Evolutionary conservation across 2,113 vertebrate genomes (phyloP), one percentile per base, ranked within the genome.

Genomic region (Aythya baeri): DNA sequence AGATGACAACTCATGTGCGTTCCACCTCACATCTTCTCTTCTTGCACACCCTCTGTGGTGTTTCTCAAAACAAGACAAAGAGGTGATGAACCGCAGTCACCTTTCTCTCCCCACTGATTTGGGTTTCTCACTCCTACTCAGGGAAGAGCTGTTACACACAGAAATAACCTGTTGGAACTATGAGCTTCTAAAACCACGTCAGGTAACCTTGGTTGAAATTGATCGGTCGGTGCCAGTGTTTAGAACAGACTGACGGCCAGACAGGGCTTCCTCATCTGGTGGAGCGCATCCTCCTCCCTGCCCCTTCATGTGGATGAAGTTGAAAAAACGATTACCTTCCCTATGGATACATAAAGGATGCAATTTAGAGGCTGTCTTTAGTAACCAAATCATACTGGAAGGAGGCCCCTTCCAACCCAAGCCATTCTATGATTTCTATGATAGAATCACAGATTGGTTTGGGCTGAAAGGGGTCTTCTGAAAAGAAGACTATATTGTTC

Each of bases 31-130:
- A 0, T 36, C 34, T 32, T 44, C 29, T 68, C 12, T 62, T 11
- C 31, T 65, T 62, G 32, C 5, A 34, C 29, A 23, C 17, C 12
- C 11, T 32, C 3, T 63, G 36, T 3, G 0, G 0, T 49, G 27
- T 29, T 83, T 49, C 71, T 76, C 44, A 83, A 72, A 87, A 62
- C 18, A 82, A 76, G 58, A 52, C 18, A 15, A 83, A 74, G 9
- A 73, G 3, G 4, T 43, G 72, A 44, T 16, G n/a, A 89, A 58
- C 26, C 32, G 26, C 1, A 4, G 55, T 4, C 11, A 67, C 52
- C n/a, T 54, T 70, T 43, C 59, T 15, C n/a, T 77, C 38, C 49
- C 36, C 27, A 72, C 17, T 25, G 26, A 78, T 38, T 34, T 44
- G 23, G 11, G 52, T 52, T 76, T 76, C 43, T 80, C 34, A 66